A percentile compares a stretch with the other conserved stretches of the same genome.
phyloP scores from a whole-genome alignment of 1,140 invertebrate genomes.

The Meloidogyne chitwoodi region DNA sequence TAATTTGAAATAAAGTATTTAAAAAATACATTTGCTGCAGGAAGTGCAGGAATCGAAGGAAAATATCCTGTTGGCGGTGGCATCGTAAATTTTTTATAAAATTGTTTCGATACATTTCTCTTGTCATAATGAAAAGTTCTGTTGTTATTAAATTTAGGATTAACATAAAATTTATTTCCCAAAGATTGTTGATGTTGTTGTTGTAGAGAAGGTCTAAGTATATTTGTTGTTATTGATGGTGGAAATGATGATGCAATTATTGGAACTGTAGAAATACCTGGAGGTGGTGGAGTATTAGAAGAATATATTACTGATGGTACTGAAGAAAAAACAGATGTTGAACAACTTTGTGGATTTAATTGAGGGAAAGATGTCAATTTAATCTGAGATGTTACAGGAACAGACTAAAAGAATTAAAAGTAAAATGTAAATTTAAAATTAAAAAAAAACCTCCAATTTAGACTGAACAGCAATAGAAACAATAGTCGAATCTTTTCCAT shows the following conservation, averaged over 20 bases:
- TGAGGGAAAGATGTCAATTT: background rate
- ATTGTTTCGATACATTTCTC: background rate
- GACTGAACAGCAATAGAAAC: background rate
- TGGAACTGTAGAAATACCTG: background rate
- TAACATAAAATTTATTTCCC: background rate
- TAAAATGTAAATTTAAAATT: background rate
- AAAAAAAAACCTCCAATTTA: background rate
- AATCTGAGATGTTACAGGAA: background rate
- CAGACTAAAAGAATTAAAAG: background rate
- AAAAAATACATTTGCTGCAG: background rate
- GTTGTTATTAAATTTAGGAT: background rate
- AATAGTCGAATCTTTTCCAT: background rate
- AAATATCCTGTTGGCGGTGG: background rate
- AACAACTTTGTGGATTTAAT: background rate
- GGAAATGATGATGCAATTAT: background rate
- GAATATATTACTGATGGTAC: background rate
- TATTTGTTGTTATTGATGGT: background rate
- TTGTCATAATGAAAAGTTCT: background rate
- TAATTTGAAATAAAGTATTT: background rate
- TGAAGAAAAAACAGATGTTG: background rate
- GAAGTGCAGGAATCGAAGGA: background rate
- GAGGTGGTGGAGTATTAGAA: background rate
- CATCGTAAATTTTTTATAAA: background rate
- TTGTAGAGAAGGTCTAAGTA: background rate
- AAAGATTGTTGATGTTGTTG: background rate